Conservation (phyloP, 2,888 invertebrate genomes). For the Cheilosia scutellata region DNA sequence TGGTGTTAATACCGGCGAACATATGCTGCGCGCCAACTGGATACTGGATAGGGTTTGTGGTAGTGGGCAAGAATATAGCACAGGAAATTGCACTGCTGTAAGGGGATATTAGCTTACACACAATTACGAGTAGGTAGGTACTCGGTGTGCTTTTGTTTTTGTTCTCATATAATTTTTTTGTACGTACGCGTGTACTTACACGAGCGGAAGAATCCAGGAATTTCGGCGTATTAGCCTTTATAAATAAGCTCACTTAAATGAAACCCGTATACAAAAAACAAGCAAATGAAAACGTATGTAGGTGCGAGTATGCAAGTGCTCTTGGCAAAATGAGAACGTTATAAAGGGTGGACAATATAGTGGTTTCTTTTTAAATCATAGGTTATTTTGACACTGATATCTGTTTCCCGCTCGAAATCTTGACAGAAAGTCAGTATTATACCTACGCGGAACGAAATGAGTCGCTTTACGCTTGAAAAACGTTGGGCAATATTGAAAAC, state of each 20-base stretch:
- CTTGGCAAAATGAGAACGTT: not conserved
- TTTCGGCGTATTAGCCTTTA: constrained; percentile 66
- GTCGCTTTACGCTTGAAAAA: too few relatives aligned
- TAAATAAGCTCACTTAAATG: constrained; percentile 62
- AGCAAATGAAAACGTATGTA: not conserved
- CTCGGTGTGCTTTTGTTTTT: constrained; percentile 32
- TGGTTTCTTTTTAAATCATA: too few relatives aligned
- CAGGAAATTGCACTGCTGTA: constrained; percentile 64
- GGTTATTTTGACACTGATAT: too few relatives aligned
- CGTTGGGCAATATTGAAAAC: too few relatives aligned
- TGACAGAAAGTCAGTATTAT: too few relatives aligned
- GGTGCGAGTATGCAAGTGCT: constrained; percentile 1
- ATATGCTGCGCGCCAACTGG: not conserved
- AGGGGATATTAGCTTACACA: constrained; percentile 69
- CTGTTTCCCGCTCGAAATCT: too few relatives aligned
- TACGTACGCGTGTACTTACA: constrained; percentile 15
- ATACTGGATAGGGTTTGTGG: constrained; percentile 26
- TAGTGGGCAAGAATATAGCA: constrained; percentile 67
- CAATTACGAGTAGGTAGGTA: constrained; percentile 46
- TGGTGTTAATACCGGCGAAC: constrained; percentile 25
- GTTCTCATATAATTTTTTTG: constrained; percentile 8
- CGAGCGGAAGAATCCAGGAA: constrained; percentile 45
- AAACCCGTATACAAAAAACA: constrained; percentile 41
- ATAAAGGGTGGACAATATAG: too few relatives aligned
- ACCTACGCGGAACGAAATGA: too few relatives aligned